phyloP scores from a whole-genome alignment of 2,888 invertebrate species.

The Hydraecia micacea region DNA sequence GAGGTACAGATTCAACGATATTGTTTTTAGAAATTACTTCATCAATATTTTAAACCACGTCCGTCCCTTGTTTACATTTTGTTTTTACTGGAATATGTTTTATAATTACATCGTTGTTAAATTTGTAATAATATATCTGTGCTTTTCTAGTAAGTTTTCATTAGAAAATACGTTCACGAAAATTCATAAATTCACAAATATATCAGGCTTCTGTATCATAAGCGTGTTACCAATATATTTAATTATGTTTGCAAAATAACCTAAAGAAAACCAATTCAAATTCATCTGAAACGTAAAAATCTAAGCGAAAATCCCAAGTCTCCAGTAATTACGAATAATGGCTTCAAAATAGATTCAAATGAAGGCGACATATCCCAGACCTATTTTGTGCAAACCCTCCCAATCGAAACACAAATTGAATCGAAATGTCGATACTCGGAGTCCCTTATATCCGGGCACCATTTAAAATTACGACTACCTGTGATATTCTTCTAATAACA shows the following conservation, averaged over 20 bases:
- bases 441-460: conserved; percentile 53
- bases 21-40: conserved; percentile 52
- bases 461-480: conserved; percentile 57
- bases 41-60: conserved; percentile 36
- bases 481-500: conserved; percentile 42
- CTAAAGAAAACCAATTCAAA: background rate
- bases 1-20: conserved; percentile 44
- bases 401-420: conserved; percentile 57
- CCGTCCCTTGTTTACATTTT: conserved; percentile 36
- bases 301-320: conserved; percentile 20
- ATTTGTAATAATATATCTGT: background rate
- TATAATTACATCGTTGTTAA: conserved; percentile 11
- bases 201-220: background rate
- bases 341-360: conserved; percentile 50
- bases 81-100: conserved; percentile 25
- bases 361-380: conserved; percentile 53
- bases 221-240: background rate
- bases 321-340: conserved; percentile 50
- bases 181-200: background rate
- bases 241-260: background rate
- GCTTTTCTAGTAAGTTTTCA: background rate
- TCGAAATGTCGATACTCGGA: conserved; percentile 40
- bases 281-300: conserved; percentile 6
- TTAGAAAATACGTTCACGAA: background rate
- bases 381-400: conserved; percentile 54